Conservation (phyloP, 2,888 invertebrate genomes). For the Standfussiana lucernea region DNA sequence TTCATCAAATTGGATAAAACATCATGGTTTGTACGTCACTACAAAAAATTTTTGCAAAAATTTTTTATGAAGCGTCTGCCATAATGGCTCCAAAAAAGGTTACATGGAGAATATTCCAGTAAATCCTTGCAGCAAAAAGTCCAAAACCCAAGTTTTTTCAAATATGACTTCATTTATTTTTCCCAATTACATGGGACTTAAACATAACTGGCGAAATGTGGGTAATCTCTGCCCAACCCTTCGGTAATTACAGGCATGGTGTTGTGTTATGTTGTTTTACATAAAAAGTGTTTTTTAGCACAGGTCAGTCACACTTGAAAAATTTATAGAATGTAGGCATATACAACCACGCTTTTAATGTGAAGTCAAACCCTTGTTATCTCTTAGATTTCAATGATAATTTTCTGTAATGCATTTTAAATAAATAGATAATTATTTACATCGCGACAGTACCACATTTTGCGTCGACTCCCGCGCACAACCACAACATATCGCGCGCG, state of each 20-base stretch:
- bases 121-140: background rate
- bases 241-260: no score
- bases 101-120: background rate
- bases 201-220: no score
- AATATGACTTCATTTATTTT: background rate
- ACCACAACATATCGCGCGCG: slow-evolving; percentile 62
- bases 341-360: background rate
- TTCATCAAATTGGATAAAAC: background rate
- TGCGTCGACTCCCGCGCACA: slow-evolving; percentile 57
- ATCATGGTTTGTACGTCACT: background rate
- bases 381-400: background rate
- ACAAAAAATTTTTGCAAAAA: background rate
- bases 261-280: no score
- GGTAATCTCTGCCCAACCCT: no score
- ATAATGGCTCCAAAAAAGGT: background rate
- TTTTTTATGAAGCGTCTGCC: no score
- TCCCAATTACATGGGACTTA: no score
- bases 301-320: background rate
- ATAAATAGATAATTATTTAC: slow-evolving; percentile 43
- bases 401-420: background rate
- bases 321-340: background rate
- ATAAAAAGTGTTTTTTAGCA: background rate
- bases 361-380: background rate
- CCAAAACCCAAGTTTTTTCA: no score
- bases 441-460: slow-evolving; percentile 59